These are phyloP conservation scores for Sorex maritimensis DNA, from an alignment of 2,797 vertebrate species.

Conservation along the genomic window DNA sequence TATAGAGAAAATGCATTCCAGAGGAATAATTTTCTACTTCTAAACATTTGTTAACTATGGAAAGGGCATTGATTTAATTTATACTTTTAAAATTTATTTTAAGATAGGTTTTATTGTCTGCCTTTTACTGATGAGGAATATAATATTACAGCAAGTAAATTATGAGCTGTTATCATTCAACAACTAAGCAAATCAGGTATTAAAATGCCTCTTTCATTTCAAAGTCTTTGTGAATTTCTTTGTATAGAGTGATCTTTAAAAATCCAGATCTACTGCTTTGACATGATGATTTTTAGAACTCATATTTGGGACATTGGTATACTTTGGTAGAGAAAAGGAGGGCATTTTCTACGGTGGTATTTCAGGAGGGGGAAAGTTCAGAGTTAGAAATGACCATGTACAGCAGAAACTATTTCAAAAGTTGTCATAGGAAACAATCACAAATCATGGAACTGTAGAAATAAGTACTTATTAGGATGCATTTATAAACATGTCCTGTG, in stretches of 20 bases:
- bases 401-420: no score
- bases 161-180: neutral
- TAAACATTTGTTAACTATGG: no score
- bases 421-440: neutral
- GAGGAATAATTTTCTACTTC: no score
- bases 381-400: neutral
- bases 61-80: no score
- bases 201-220: conserved; percentile 35
- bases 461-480: neutral
- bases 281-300: neutral
- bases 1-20: neutral
- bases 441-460: neutral
- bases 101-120: neutral
- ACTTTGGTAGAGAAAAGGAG: neutral
- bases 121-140: conserved; percentile 24
- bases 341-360: no score
- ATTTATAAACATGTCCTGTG: neutral
- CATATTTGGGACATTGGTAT: neutral
- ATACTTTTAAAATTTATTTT: neutral
- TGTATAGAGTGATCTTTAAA: neutral
- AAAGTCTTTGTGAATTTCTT: neutral
- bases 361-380: neutral
- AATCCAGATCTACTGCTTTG: neutral
- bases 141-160: neutral
- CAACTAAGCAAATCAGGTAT: neutral